phyloP scores from a whole-genome alignment of 2,888 invertebrate genomes.

The Watsonalla binaria region DNA sequence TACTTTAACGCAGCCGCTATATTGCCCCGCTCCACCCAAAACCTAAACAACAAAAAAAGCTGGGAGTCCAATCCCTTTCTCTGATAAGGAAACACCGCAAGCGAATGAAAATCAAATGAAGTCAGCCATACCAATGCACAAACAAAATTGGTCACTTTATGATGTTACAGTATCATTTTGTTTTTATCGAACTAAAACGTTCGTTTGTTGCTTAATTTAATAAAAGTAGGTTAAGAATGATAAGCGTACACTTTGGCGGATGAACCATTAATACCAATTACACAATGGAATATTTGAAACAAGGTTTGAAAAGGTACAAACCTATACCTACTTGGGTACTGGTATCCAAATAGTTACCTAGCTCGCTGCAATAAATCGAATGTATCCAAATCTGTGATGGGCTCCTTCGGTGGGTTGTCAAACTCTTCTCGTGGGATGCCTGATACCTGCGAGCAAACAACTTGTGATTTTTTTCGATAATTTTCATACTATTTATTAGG shows the following conservation, averaged over 20 bases:
- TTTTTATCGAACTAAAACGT: no score
- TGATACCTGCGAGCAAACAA: slow-evolving; percentile 33
- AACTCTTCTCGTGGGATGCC: slow-evolving; percentile 59
- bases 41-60: slow-evolving; percentile 67
- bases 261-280: no score
- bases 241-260: no score
- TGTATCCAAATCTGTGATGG: slow-evolving; percentile 49
- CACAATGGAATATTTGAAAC: no score
- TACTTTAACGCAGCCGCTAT: slow-evolving; percentile 90
- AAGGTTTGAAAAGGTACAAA: no score
- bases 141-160: no score
- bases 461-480: neutral
- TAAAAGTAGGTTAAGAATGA: no score
- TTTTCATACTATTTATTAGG: no score
- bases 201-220: no score
- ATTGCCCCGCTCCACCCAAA: slow-evolving; percentile 93
- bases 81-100: neutral
- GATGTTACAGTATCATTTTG: no score
- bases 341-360: slow-evolving; percentile 33
- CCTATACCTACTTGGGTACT: neutral
- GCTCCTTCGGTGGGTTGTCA: slow-evolving; percentile 47
- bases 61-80: neutral
- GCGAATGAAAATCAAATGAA: no score
- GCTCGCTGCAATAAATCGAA: slow-evolving; percentile 59
- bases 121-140: neutral